These are phyloP conservation scores for Chaetops frenatus DNA, from an alignment of 2,113 vertebrate species.

Conservation along the genomic window DNA sequence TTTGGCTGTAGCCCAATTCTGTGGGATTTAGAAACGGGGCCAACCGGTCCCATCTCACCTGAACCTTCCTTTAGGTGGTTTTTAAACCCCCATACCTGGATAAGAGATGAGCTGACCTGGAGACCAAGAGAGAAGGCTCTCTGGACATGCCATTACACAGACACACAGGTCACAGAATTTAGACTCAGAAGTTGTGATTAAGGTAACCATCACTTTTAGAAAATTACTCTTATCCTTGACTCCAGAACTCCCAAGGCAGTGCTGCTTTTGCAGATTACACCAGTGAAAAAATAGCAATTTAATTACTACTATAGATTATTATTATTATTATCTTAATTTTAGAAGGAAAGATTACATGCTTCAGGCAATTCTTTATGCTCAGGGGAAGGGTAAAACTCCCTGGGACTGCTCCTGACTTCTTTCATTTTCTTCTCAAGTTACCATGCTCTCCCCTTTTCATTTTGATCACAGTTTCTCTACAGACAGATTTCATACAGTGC, in stretches of 20 bases:
- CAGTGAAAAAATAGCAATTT: neutral
- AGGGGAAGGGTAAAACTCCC: neutral
- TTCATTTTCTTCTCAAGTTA: neutral
- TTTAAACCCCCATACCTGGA: rapidly evolving
- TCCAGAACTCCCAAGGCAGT: neutral
- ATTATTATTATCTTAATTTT: neutral
- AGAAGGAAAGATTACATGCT: neutral
- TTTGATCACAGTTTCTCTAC: neutral
- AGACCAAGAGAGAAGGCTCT: neutral
- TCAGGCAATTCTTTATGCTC: neutral
- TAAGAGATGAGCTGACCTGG: neutral
- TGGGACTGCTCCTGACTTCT: neutral
- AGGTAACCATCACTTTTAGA: neutral
- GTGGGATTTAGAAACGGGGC: neutral
- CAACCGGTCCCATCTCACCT: neutral
- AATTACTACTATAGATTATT: neutral
- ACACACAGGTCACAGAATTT: neutral
- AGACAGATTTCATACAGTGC: neutral
- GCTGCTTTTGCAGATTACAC: neutral
- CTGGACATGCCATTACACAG: neutral
- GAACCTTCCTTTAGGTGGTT: neutral
- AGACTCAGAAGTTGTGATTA: neutral
- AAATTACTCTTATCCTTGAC: neutral
- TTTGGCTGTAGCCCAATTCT: neutral
- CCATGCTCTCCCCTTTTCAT: neutral